Base-by-base conservation (phyloP, 1,140 invertebrate species). In the Trachymyrmex cornetzi region DNA sequence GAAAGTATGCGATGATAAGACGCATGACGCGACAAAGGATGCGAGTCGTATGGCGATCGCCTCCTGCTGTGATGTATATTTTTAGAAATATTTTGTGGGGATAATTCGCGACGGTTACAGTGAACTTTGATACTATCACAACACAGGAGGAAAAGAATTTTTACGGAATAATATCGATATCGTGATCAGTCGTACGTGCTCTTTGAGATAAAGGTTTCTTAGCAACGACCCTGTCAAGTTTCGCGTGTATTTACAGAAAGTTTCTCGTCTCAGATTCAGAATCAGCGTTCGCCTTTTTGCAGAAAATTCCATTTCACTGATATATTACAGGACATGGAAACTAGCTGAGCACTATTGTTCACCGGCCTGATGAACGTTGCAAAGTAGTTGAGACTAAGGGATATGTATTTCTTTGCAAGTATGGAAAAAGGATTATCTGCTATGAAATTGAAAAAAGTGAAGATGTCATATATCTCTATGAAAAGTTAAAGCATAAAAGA, bases 51-150 rank as follows among this genome's bases (percentile, higher is more conserved):
- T 24, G 55, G 22, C 12, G 6, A 44, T 85, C 67, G 69, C 48
- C 80, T 91, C 71, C 77, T 88, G 80, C 77, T 24, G 22, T 16
- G 12, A 27, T 1, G 69, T 67, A 30, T 90, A 91, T 88, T 88
- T 92, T 91, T 89, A 86, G 85, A 92, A 86, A 66, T 82, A 86
- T 91, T 89, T 89, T 50, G 72, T 85, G 91, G 87, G 88, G 90
- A 88, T 91, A 88, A 74, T 84, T 79, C 84, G 67, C 67, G 87
- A 63, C 90, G 92, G 92, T 44, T 91, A 90, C 89, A 90, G 79
- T 53, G 72, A 89, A 50, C 27, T 53, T 22, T n/a, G 44, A 34
- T 50, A 30, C 14, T 3, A 66, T 6, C 9, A 4, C 14, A 16
- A 14, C 7, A 80, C n/a, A 61, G 71, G 59, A 48, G 48, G 69